A percentile compares a stretch with the other conserved stretches of the same genome.
Conservation (phyloP, 1,140 invertebrate genomes). For the Sycophila sp. region DNA sequence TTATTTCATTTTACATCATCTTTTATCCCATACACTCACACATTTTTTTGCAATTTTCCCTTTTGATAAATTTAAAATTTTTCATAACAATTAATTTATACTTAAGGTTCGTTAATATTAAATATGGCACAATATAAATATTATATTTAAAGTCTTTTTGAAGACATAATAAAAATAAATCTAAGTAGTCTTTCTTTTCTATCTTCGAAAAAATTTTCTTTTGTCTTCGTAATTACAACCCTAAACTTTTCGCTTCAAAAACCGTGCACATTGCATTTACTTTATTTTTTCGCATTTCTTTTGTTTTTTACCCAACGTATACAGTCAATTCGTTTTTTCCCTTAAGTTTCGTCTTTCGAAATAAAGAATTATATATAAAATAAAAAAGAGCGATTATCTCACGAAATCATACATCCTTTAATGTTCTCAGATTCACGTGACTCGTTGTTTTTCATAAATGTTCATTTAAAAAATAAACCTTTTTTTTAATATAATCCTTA, state of each 20-base stretch:
- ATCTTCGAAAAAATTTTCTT: conserved; percentile 53
- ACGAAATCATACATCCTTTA: conserved; percentile 48
- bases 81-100: conserved; percentile 64
- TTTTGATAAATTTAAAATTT: conserved; percentile 62
- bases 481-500: too few relatives aligned
- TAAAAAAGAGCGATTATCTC: conserved; percentile 42
- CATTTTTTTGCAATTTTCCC: conserved; percentile 55
- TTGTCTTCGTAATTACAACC: conserved; percentile 50
- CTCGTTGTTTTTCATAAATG: conserved; percentile 8
- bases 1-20: conserved; percentile 43
- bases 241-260: conserved; percentile 55
- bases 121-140: conserved; percentile 67
- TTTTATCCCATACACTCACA: conserved; percentile 36
- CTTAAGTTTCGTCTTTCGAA: conserved; percentile 42
- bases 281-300: conserved; percentile 40
- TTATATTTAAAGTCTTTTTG: conserved; percentile 65
- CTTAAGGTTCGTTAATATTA: conserved; percentile 62
- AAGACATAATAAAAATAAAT: conserved; percentile 67
- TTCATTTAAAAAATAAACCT: neutral
- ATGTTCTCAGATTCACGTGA: conserved; percentile 43
- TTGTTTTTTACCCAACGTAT: conserved; percentile 36
- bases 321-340: conserved; percentile 40
- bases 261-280: conserved; percentile 45
- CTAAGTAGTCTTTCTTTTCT: conserved; percentile 64
- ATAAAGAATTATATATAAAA: conserved; percentile 41